These are phyloP conservation scores for Drosophila quinaria DNA, from an alignment of 2,888 invertebrate genomes.

Conservation along the genomic window DNA sequence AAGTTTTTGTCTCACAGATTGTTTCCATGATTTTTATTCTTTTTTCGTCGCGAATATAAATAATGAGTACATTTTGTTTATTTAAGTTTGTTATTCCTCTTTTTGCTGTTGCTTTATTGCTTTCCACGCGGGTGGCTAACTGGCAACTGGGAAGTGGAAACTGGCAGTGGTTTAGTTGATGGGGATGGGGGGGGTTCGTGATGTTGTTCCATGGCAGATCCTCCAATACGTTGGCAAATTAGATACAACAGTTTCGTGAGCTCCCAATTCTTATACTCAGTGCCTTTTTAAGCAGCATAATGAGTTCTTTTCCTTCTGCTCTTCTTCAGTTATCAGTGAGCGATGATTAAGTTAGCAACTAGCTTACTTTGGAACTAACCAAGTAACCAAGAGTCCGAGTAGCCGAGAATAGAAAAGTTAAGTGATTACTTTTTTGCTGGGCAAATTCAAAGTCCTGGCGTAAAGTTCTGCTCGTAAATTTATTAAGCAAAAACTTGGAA, in stretches of 20 bases:
- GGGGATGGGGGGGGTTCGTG: slow-evolving; percentile 28
- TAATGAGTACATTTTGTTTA: slow-evolving; percentile 81
- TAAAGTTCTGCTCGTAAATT: slow-evolving; percentile 75
- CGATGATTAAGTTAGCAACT: slow-evolving; percentile 71
- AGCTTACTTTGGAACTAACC: slow-evolving; percentile 26
- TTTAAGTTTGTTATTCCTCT: slow-evolving; percentile 74
- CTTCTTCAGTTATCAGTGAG: slow-evolving; percentile 56
- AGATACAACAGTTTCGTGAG: slow-evolving; percentile 65
- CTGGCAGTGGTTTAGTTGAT: slow-evolving; percentile 25
- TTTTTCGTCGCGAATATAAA: slow-evolving; percentile 71
- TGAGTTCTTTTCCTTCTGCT: slow-evolving; percentile 32
- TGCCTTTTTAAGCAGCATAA: slow-evolving; percentile 23
- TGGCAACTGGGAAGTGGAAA: slow-evolving; percentile 30
- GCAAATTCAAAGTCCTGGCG: slow-evolving; percentile 53
- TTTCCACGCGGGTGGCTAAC: slow-evolving; percentile 75
- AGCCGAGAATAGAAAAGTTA: slow-evolving; percentile 61
- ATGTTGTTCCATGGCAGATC: slow-evolving; percentile 46
- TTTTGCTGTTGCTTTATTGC: slow-evolving; percentile 70
- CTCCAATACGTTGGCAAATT: slow-evolving; percentile 75
- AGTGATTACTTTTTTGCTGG: slow-evolving; percentile 78
- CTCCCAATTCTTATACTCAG: slow-evolving; percentile 20
- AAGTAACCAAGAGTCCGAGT: slow-evolving; percentile 13
- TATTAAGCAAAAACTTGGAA: slow-evolving; percentile 76
- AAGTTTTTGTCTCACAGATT: slow-evolving; percentile 60
- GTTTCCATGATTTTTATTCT: slow-evolving; percentile 62